Percentiles rank a stretch among this genome's conserved stretches.
Evolutionary conservation across 2,888 invertebrate species (phyloP).

Genomic region (Lycaena phlaeas): DNA sequence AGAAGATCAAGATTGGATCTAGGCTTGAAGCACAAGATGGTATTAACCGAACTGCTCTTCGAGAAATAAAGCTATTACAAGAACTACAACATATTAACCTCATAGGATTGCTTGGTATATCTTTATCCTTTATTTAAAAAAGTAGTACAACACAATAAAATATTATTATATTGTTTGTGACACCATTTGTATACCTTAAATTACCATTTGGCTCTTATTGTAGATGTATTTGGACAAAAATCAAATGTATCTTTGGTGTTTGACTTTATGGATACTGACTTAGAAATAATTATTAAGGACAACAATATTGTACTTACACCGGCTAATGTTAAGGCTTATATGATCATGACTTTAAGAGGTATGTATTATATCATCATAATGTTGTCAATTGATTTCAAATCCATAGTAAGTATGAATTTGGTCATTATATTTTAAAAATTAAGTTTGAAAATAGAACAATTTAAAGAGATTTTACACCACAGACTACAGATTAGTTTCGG

Average conservation of each 20-base stretch:
- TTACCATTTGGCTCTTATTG: conserved; percentile 25
- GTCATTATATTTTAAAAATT: no score
- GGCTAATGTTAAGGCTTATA: conserved; percentile 95
- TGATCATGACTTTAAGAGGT: conserved; percentile 93
- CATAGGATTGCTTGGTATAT: conserved; percentile 74
- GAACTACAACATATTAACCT: conserved; percentile 96
- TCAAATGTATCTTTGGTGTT: conserved; percentile 98
- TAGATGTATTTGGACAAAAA: conserved; percentile 98
- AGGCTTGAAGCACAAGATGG: conserved; percentile 96
- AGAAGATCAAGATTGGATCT: conserved; percentile 98
- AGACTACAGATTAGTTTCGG: no score
- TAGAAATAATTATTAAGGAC: conserved; percentile 95
- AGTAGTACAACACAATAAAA: no score
- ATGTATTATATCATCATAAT: no score
- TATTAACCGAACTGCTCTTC: conserved; percentile 96
- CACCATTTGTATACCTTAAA: not conserved
- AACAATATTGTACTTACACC: conserved; percentile 89
- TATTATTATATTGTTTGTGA: not conserved
- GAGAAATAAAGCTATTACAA: conserved; percentile 98
- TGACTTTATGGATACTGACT: conserved; percentile 99
- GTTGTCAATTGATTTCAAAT: no score
- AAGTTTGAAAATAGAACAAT: no score
- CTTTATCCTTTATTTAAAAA: not conserved
- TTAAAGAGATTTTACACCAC: no score
- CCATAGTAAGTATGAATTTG: no score